A percentile compares a stretch with the other conserved stretches of the same genome.
Evolutionary conservation across 2,888 invertebrate genomes (phyloP).

Genomic region (Dermolepida albohirtum): DNA sequence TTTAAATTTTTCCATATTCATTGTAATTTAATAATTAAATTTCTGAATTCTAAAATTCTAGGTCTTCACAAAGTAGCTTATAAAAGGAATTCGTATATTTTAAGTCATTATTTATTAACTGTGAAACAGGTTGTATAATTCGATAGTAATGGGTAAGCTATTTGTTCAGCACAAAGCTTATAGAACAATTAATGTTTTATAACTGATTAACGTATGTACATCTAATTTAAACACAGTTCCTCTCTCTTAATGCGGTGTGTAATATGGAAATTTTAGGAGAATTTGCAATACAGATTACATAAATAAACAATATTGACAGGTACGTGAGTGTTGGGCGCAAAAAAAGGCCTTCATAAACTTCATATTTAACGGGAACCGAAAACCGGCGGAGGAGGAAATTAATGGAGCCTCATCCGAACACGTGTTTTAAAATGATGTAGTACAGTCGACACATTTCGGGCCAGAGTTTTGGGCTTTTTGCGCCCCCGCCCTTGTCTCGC

Average conservation of each 20-base stretch:
- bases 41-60: no score
- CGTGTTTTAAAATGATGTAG: slow-evolving; percentile 12
- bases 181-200: no score
- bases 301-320: slow-evolving; percentile 33
- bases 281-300: slow-evolving; percentile 24
- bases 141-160: no score
- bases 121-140: no score
- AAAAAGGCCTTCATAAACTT: slow-evolving; percentile 22
- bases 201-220: no score
- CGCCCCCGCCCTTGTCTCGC: not conserved
- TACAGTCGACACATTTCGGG: not conserved
- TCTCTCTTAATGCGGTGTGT: not conserved
- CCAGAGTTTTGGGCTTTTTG: slow-evolving; percentile 10
- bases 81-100: no score
- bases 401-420: slow-evolving; percentile 22
- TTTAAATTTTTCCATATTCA: no score
- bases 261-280: slow-evolving; percentile 9
- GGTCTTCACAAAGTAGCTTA: no score
- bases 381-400: slow-evolving; percentile 14
- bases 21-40: no score
- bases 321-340: slow-evolving; percentile 9
- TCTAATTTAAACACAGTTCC: not conserved
- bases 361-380: slow-evolving; percentile 17
- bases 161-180: no score
- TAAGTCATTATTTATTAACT: no score